phyloP scores from a whole-genome alignment of 2,888 invertebrate species.

The Tipula confusa region DNA sequence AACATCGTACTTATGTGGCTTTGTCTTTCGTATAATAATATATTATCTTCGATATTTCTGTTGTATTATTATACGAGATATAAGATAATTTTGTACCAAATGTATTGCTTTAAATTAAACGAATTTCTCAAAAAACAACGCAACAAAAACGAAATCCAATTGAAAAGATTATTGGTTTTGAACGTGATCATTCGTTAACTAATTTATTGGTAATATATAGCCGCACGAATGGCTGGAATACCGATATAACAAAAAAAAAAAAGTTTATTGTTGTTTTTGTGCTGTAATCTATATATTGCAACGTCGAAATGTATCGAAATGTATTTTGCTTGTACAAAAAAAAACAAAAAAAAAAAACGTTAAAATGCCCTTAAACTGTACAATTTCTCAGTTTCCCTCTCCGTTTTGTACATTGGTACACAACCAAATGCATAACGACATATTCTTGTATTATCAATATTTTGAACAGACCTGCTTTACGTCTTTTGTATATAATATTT shows the following conservation, averaged over 20 bases:
- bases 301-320: not conserved
- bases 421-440: too few relatives aligned
- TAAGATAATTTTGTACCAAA: not conserved
- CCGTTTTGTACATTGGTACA: not conserved
- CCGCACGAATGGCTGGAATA: not conserved
- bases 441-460: too few relatives aligned
- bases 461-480: not conserved
- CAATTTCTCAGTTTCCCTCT: not conserved
- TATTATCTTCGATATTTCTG: not conserved
- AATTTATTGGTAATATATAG: not conserved
- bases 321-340: not conserved
- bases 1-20: not conserved
- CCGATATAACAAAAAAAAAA: not conserved
- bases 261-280: not conserved
- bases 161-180: conserved; percentile 9
- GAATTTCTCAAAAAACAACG: not conserved
- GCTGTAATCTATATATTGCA: not conserved
- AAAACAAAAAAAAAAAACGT: not conserved
- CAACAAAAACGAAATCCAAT: not conserved
- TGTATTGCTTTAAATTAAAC: not conserved
- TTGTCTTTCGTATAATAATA: not conserved
- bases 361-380: not conserved
- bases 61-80: not conserved
- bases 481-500: not conserved
- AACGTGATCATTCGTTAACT: conserved; percentile 1